Conservation (phyloP, 2,888 invertebrate genomes). For the Noctua pronuba region DNA sequence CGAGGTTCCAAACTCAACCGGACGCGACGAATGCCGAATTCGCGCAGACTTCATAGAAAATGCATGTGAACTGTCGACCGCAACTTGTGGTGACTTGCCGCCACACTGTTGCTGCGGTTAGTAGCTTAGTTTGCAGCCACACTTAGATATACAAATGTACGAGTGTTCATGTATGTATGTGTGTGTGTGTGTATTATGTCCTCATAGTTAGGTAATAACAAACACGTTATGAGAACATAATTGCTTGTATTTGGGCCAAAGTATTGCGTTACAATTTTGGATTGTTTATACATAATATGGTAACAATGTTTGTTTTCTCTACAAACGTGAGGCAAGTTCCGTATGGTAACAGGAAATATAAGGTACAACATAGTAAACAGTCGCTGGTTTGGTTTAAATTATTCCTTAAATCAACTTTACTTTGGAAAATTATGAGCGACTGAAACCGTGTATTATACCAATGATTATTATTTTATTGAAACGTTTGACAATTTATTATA, state of each 20-base stretch:
- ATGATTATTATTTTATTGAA: constrained; percentile 2
- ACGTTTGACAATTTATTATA: neutral
- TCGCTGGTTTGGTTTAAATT: constrained; percentile 17
- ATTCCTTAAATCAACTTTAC: neutral
- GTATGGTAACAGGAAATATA: constrained; percentile 12
- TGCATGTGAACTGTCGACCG: constrained; percentile 56
- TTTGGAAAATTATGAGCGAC: constrained; percentile 3
- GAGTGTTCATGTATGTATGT: neutral
- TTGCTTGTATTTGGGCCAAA: constrained; percentile 59
- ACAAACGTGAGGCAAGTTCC: constrained; percentile 25
- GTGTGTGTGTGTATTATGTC: constrained; percentile 18
- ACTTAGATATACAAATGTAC: constrained; percentile 44
- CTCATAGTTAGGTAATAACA: constrained; percentile 55
- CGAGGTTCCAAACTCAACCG: constrained; percentile 32
- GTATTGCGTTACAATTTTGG: constrained; percentile 54
- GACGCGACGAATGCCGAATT: constrained; percentile 53
- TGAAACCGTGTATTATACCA: neutral
- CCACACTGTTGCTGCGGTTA: constrained; percentile 34
- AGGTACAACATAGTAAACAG: constrained; percentile 9
- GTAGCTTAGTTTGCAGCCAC: constrained; percentile 44
- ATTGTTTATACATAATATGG: constrained; percentile 48
- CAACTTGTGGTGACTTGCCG: constrained; percentile 52
- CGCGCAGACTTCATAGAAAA: constrained; percentile 56
- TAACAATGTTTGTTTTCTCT: constrained; percentile 48
- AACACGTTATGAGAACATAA: constrained; percentile 60